A percentile compares a stretch with the other conserved stretches of the same genome.
Conservation (phyloP, 2,113 vertebrate species). For the Eudyptes chrysolophus region DNA sequence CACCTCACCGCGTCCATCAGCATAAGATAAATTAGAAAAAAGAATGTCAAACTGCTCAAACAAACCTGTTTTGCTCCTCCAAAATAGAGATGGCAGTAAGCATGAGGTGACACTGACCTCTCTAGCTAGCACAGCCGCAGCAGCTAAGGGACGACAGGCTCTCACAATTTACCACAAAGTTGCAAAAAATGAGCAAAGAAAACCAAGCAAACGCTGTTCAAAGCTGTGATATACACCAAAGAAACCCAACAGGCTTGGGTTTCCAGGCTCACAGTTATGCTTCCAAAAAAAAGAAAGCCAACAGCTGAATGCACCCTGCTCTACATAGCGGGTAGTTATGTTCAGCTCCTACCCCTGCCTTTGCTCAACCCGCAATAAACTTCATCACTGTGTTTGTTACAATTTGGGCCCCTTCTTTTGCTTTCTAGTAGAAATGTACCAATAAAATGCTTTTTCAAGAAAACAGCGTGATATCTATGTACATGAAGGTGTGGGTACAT, state of each 20-base stretch:
- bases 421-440: not conserved
- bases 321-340: fast-evolving
- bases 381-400: not conserved
- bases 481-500: not conserved
- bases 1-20: fast-evolving
- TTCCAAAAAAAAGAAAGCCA: not conserved
- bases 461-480: not conserved
- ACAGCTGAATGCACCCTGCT: not conserved
- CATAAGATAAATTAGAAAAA: not conserved
- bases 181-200: not conserved
- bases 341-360: not conserved
- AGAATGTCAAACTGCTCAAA: not conserved
- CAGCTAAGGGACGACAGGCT: not conserved
- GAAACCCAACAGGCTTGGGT: not conserved
- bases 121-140: not conserved
- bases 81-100: not conserved
- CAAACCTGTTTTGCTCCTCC: not conserved
- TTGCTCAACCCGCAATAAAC: not conserved
- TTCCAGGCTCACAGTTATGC: not conserved
- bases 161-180: not conserved
- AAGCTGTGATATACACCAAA: not conserved
- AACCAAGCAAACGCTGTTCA: not conserved
- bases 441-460: not conserved
- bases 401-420: not conserved
- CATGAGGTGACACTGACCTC: not conserved